Base-by-base conservation (phyloP, 2,888 invertebrate species). In the Pantelozetes paolii region DNA sequence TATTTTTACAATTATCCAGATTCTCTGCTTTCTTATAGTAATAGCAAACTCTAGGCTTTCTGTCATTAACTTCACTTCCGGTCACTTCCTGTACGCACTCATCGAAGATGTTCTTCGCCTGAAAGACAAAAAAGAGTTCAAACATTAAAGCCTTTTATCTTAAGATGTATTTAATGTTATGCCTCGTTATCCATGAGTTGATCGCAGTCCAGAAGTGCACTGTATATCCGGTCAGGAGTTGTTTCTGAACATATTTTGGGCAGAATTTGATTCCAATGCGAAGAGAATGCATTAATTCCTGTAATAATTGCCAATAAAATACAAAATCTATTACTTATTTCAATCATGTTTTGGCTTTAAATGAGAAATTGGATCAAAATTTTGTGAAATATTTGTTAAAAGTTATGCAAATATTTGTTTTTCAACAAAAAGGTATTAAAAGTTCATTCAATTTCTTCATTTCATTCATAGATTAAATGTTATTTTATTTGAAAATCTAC, bases 1-100 rank as follows among this genome's bases (percentile, higher is more conserved):
- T 28, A n/a, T 42, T 73, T 30, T 73, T 73, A 32, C 73, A 73
- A 26, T 48, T 45, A 26, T 73, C 73, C 67, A 73, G 32, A 50
- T 69, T 45, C 2, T 13, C n/a, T 13, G 45, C 67, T 18, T 57
- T 23, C 20, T 36, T 57, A 36, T 69, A 73, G 26, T 73, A 73
- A 36, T 69, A 73, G 9, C 64, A 54, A n/a, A 67, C 69, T 20
- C 48, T 42, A 18, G 36, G 45, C 28, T 45, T 45, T 8, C 45
- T 8, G 11, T 50, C 36, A 42, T 48, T 69, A 3, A 40, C 26
- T 9, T 69, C 28, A 42, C 40, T 13, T 9, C 67, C 67, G 20
- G 23, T 54, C 15, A 73, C 67, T 20, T 57, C 15, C 13, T 50
- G 26, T 15, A 73, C 73, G 42, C 73, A 73, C 23, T 40, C 50